Evolutionary conservation across 1,140 invertebrate species (phyloP), one percentile per base, ranked within the genome.

Genomic region (Halictus rubicundus): DNA sequence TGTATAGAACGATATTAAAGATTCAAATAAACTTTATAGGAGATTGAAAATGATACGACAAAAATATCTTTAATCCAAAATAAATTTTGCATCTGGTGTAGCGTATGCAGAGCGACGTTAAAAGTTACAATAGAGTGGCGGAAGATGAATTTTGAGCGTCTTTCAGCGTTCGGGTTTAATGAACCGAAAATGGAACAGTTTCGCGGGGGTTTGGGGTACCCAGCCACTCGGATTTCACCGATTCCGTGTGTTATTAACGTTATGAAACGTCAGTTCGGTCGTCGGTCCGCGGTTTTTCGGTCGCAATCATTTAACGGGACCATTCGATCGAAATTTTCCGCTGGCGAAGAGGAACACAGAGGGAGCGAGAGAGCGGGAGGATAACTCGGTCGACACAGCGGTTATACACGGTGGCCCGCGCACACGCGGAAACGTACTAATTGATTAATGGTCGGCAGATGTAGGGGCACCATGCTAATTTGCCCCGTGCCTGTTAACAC

Each of bases 401-500:
- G 77, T 79, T 74, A 57, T 57, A 66, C 71, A 66, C 23, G 23
- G 23, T 60, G n/a, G 49, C 37, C 7, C 14, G 16, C 23, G 7
- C n/a, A 7, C 65, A 14, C 64, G 14, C 14, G 65, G 21, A 69
- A 60, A 60, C 32, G 54, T 21, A 70, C 27, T 74, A 79, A 74
- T 74, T 79, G 78, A 79, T 79, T 74, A 79, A 79, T 68, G 78
- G 70, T 72, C 52, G 64, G 49, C 78, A 74, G 70, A 74, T 65
- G 70, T 65, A 65, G 39, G 32, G 42, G 39, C 23, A 39, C 49
- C 52, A 42, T 79, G 78, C 52, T 73, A 74, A 74, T 79, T 78
- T 46, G 59, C 10, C 27, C 10, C 60, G 4, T 27, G 59, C 12
- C 52, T 25, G 54, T 81, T 78, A 78, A 81, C 54, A 49, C 49